Percentiles rank a stretch among this genome's conserved stretches.
phyloP scores from a whole-genome alignment of 2,888 invertebrate species.

The Incurvaria masculella region DNA sequence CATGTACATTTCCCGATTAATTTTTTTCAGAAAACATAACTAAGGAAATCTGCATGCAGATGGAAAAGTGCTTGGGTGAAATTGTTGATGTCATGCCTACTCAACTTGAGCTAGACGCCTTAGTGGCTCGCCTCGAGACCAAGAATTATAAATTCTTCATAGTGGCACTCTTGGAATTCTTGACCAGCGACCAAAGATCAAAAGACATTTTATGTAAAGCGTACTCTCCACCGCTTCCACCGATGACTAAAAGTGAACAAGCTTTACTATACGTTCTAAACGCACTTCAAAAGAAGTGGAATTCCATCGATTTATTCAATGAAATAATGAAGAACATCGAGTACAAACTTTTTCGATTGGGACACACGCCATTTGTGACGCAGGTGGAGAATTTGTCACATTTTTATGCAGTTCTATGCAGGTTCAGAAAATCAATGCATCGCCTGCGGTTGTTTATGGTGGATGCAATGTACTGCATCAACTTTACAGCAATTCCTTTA shows the following conservation, averaged over 20 bases:
- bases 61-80: conserved; percentile 25
- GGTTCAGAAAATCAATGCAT: conserved; percentile 29
- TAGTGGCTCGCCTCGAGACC: conserved; percentile 27
- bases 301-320: conserved; percentile 23
- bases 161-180: conserved; percentile 28
- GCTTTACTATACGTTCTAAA: conserved; percentile 32
- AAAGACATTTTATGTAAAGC: conserved; percentile 29
- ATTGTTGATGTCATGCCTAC: conserved; percentile 23
- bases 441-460: conserved; percentile 37
- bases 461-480: conserved; percentile 47
- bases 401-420: conserved; percentile 42
- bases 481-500: conserved; percentile 35
- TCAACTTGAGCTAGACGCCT: conserved; percentile 25
- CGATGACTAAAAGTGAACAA: conserved; percentile 41
- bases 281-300: conserved; percentile 21
- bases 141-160: conserved; percentile 27
- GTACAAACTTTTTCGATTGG: conserved; percentile 34
- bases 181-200: conserved; percentile 31
- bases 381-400: conserved; percentile 37
- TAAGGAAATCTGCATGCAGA: conserved; percentile 21
- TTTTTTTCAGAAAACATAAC: conserved; percentile 27
- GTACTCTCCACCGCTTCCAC: conserved; percentile 25
- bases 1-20: too few relatives aligned
- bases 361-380: conserved; percentile 33
- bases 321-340: conserved; percentile 32